Percentiles rank a stretch among this genome's conserved stretches.
Conservation (phyloP, 2,888 invertebrate species). For the Drosophila pegasa region DNA sequence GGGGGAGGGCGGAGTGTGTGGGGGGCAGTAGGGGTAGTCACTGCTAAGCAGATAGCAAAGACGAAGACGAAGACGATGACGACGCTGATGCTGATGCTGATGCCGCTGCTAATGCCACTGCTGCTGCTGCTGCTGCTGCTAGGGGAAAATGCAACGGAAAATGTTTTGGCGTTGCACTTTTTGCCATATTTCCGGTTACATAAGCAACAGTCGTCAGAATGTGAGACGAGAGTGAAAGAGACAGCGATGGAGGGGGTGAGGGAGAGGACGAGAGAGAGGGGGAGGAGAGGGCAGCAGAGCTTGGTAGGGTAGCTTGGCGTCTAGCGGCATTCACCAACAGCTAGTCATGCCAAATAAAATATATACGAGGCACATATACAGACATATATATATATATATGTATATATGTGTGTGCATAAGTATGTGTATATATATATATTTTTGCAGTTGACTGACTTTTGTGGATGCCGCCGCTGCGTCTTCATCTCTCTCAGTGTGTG, state of each 20-base stretch:
- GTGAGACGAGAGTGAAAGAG: not conserved
- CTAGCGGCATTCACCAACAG: conserved; percentile 42
- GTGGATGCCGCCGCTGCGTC: conserved; percentile 37
- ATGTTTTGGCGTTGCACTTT: conserved; percentile 80
- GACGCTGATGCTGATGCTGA: conserved; percentile 2
- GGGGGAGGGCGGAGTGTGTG: not conserved
- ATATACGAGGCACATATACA: conserved; percentile 1
- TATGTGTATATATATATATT: conserved; percentile 56
- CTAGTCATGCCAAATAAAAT: conserved; percentile 32
- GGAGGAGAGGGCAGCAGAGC: not conserved
- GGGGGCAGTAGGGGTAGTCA: conserved; percentile 14
- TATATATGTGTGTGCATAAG: conserved; percentile 11
- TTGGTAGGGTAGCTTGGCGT: not conserved
- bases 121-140: conserved; percentile 8
- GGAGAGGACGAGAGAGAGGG: not conserved
- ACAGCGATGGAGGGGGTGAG: not conserved
- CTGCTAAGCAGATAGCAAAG: conserved; percentile 40
- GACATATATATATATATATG: conserved; percentile 2
- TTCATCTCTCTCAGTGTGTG: conserved; percentile 14
- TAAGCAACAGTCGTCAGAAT: conserved; percentile 65
- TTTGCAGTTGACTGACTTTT: conserved; percentile 77
- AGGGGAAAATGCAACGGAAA: conserved; percentile 71
- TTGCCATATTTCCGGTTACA: conserved; percentile 80
- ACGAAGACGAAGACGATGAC: conserved; percentile 20
- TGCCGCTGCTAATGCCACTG: conserved; percentile 11